phyloP scores from a whole-genome alignment of 2,797 vertebrate genomes.

The Peromyscus eremicus region DNA sequence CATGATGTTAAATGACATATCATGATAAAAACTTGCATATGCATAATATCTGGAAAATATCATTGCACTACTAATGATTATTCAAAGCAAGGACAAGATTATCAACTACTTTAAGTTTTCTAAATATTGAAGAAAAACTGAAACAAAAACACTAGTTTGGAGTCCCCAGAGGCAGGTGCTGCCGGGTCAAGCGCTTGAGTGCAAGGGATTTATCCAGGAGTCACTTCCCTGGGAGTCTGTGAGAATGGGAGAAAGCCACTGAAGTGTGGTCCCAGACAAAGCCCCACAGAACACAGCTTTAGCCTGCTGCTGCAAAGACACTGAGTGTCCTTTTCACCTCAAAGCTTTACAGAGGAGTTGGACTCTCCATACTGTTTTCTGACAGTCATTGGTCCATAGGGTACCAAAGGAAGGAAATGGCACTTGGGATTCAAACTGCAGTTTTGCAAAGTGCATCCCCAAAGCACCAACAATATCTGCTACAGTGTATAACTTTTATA shows the following conservation, averaged over 20 bases:
- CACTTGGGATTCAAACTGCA: neutral
- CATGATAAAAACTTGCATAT: constrained; percentile 34
- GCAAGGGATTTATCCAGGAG: neutral
- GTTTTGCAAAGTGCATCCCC: neutral
- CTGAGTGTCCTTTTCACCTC: neutral
- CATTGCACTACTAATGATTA: neutral
- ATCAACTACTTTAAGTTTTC: neutral
- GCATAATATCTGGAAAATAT: constrained; percentile 1
- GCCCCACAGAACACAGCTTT: neutral
- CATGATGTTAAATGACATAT: neutral
- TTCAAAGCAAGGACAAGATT: neutral
- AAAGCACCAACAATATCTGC: neutral
- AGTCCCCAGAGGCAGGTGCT: neutral
- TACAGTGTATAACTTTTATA: neutral
- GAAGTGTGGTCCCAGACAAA: neutral
- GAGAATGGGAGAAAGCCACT: neutral
- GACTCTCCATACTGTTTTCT: neutral
- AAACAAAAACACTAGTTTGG: neutral
- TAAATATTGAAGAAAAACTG: neutral
- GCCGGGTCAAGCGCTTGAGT: neutral
- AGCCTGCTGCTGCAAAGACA: neutral
- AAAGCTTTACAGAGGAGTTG: neutral
- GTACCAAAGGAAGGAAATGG: neutral
- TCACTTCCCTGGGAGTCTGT: fast-evolving
- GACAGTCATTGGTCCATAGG: neutral